Conservation (phyloP, 2,113 vertebrate genomes). For the Aspiorhynchus laticeps region DNA sequence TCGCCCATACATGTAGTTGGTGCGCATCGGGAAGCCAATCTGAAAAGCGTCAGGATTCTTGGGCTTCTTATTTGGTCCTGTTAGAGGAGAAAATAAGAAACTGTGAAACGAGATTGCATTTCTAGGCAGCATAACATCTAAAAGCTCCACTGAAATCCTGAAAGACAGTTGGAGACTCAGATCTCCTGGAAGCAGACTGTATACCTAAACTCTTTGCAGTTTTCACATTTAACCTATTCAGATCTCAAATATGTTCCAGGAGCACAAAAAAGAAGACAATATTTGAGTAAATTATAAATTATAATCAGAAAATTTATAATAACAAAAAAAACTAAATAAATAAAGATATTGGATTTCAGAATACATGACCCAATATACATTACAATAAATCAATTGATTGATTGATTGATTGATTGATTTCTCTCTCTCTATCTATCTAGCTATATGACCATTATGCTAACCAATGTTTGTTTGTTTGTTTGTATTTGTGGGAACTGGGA, state of each 20-base stretch:
- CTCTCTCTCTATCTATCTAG: too few relatives aligned
- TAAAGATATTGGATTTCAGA: too few relatives aligned
- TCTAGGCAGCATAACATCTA: background rate
- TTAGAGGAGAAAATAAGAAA: background rate
- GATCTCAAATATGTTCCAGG: background rate
- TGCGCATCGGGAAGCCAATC: slow-evolving; percentile 78
- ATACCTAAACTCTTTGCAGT: background rate
- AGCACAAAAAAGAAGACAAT: background rate
- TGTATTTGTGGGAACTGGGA: too few relatives aligned
- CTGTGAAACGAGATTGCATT: background rate
- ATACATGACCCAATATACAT: too few relatives aligned
- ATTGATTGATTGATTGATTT: too few relatives aligned
- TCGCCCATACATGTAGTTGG: slow-evolving; percentile 78
- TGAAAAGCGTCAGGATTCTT: slow-evolving; percentile 72
- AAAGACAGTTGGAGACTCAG: background rate
- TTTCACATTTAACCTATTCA: background rate
- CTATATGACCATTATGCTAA: too few relatives aligned
- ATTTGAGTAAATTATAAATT: background rate
- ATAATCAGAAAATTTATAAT: too few relatives aligned
- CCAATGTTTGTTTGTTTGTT: too few relatives aligned
- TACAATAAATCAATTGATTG: too few relatives aligned
- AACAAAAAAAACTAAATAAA: too few relatives aligned
- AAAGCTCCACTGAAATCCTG: background rate
- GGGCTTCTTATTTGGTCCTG: slow-evolving; percentile 66
- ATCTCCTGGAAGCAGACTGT: too few relatives aligned